Conservation (phyloP, 2,113 vertebrate species). For the Toxotes jaculatrix region DNA sequence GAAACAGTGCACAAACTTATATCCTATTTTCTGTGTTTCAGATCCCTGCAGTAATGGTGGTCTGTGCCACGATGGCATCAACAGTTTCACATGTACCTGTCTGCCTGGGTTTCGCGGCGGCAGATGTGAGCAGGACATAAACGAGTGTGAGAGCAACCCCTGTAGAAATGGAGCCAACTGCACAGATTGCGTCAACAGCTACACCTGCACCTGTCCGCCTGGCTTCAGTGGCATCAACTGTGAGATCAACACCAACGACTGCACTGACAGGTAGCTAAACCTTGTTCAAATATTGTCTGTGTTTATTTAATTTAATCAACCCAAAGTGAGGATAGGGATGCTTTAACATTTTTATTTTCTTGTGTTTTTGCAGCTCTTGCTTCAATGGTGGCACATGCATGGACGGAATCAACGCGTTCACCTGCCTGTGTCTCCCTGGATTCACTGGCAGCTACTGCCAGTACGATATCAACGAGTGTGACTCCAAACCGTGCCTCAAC, state of each 20-base stretch:
- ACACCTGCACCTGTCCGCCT: conserved; percentile 94
- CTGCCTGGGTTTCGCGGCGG: conserved; percentile 91
- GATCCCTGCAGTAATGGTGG: conserved; percentile 97
- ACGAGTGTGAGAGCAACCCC: conserved; percentile 95
- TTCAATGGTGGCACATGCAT: conserved; percentile 96
- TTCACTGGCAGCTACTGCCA: conserved; percentile 98
- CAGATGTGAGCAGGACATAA: conserved; percentile 94
- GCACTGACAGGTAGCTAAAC: conserved; percentile 94
- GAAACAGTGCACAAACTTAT: neutral
- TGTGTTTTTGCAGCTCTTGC: conserved; percentile 88
- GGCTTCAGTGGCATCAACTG: conserved; percentile 98
- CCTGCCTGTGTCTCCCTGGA: conserved; percentile 91
- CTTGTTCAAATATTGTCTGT: neutral
- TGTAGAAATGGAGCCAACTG: conserved; percentile 96
- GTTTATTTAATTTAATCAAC: neutral
- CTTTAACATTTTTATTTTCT: neutral
- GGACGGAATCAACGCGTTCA: conserved; percentile 96
- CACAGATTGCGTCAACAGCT: conserved; percentile 96
- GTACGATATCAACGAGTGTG: conserved; percentile 95
- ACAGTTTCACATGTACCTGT: conserved; percentile 90
- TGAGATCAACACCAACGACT: conserved; percentile 96
- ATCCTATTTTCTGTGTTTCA: conserved; percentile 63
- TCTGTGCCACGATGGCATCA: conserved; percentile 89
- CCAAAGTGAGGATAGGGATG: neutral
- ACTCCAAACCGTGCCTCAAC: conserved; percentile 94